Conservation (phyloP, 53 echinoderm and acorn worm genomes). For the Actinopyga echinites region DNA sequence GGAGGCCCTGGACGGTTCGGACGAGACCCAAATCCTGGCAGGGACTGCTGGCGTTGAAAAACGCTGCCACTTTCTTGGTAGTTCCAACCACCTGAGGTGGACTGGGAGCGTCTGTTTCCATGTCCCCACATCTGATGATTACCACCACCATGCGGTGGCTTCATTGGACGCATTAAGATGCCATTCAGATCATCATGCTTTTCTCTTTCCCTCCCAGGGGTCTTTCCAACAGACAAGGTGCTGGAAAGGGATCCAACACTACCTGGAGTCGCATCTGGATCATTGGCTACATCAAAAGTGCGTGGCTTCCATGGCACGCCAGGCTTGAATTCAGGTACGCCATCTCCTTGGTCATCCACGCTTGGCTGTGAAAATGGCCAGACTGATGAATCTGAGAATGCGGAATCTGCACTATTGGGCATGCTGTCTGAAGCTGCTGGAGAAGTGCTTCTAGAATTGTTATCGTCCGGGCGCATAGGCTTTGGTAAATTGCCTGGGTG, state of each 20-base stretch:
- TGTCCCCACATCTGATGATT: slow-evolving; percentile 8
- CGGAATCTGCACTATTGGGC: slow-evolving; percentile 92
- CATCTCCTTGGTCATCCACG: slow-evolving; percentile 59
- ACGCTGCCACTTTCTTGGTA: slow-evolving; percentile 69
- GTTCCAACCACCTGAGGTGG: slow-evolving; percentile 60
- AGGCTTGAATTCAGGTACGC: slow-evolving; percentile 96
- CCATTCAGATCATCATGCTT: slow-evolving; percentile 84
- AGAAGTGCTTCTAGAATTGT: slow-evolving; percentile 90
- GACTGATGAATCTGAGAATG: slow-evolving; percentile 83
- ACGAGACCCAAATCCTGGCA: slow-evolving; percentile 25
- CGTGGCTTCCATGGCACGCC: slow-evolving; percentile 99
- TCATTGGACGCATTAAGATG: slow-evolving; percentile 97
- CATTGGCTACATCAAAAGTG: slow-evolving; percentile 88
- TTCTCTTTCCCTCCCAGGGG: slow-evolving; percentile 60
- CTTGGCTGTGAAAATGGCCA: slow-evolving; percentile 75
- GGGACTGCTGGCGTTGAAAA: slow-evolving; percentile 57
- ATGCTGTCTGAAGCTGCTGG: slow-evolving; percentile 86
- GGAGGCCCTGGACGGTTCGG: slow-evolving; percentile 73
- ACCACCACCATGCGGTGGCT: slow-evolving; percentile 63
- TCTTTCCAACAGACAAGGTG: slow-evolving; percentile 23
- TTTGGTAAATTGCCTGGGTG: slow-evolving; percentile 65
- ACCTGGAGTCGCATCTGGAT: slow-evolving; percentile 96
- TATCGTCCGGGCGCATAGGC: slow-evolving; percentile 66
- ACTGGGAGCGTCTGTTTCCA: slow-evolving; percentile 29
- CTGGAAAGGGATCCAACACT: slow-evolving; percentile 63